phyloP scores from a whole-genome alignment of 2,888 invertebrate genomes.

The Xestoiulus laeticollis region DNA sequence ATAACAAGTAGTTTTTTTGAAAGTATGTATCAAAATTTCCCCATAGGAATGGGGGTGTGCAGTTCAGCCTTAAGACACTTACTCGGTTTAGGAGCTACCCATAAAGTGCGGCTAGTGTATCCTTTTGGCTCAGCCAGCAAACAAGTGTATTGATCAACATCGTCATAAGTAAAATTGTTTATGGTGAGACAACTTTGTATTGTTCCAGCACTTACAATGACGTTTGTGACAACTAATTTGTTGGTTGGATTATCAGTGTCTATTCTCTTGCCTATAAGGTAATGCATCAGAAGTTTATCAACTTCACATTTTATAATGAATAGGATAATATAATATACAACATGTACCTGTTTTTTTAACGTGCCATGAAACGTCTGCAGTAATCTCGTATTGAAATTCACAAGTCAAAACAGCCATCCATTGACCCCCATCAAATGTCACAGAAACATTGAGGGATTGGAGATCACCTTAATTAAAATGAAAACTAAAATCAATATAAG shows the following conservation, averaged over 20 bases:
- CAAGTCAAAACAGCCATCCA: not conserved
- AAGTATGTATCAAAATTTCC: too few relatives aligned
- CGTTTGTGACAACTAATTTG: not conserved
- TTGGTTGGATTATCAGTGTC: not conserved
- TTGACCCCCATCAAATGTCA: not conserved
- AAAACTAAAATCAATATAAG: not conserved
- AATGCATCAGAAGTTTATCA: too few relatives aligned
- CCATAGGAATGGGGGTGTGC: too few relatives aligned
- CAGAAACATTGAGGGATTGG: not conserved
- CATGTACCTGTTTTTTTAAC: not conserved
- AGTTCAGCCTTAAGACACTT: too few relatives aligned
- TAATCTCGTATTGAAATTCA: not conserved
- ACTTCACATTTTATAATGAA: too few relatives aligned
- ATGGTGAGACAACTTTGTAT: not conserved
- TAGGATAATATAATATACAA: too few relatives aligned
- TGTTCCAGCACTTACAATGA: not conserved
- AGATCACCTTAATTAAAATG: not conserved
- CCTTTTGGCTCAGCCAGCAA: slow-evolving; percentile 17
- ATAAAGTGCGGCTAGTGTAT: not conserved
- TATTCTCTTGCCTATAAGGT: not conserved
- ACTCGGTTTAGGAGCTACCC: slow-evolving; percentile 24
- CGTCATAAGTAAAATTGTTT: slow-evolving; percentile 29
- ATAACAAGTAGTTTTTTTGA: too few relatives aligned
- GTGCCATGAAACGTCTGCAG: slow-evolving; percentile 24
- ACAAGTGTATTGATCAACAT: slow-evolving; percentile 35